A percentile compares a stretch with the other conserved stretches of the same genome.
Conservation (phyloP, 2,113 vertebrate species). For the Zapus hudsonius region DNA sequence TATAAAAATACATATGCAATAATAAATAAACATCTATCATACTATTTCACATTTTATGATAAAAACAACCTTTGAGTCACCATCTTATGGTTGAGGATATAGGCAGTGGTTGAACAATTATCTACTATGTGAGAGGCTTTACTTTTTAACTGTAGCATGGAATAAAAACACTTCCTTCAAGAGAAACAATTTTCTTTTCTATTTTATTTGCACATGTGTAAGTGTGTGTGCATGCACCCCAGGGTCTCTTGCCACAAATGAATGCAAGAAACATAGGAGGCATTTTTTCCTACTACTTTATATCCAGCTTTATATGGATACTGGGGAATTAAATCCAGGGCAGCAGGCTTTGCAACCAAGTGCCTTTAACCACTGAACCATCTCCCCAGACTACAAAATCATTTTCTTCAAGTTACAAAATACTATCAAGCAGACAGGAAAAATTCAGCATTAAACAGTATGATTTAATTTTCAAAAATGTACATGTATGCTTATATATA, state of each 20-base stretch:
- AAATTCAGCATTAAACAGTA: background rate
- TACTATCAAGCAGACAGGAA: background rate
- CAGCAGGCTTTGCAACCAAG: background rate
- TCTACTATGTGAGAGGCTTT: no score
- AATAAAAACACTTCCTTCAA: no score
- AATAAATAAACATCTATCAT: conserved; percentile 10
- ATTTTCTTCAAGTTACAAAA: conserved; percentile 8
- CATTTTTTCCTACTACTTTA: no score
- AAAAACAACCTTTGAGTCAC: background rate
- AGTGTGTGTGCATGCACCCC: no score
- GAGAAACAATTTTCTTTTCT: no score
- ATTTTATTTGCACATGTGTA: no score
- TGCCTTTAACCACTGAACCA: background rate
- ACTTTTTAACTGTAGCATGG: no score
- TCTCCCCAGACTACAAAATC: background rate
- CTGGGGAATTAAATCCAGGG: no score
- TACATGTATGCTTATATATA: background rate
- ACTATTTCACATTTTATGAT: background rate
- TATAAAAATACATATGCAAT: background rate
- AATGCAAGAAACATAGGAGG: no score
- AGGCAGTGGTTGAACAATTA: background rate
- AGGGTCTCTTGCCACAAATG: no score
- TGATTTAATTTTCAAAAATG: background rate
- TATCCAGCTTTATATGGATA: no score
- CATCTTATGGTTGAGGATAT: background rate